These are phyloP conservation scores for Netelia virgata DNA, from an alignment of 2,888 invertebrate species.

Conservation along the genomic window DNA sequence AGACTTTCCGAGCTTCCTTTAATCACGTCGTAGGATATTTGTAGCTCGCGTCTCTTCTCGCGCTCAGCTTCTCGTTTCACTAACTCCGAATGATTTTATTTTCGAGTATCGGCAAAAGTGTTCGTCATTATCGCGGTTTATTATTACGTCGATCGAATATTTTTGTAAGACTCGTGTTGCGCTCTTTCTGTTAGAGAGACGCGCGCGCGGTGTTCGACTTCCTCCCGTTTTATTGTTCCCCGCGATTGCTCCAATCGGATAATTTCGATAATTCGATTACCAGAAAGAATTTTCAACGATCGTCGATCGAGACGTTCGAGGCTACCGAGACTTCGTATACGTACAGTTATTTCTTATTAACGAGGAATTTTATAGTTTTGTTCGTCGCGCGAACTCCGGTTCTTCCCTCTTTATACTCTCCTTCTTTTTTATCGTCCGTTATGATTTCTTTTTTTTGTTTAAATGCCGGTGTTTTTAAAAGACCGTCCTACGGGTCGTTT, in stretches of 20 bases:
- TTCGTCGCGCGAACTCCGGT: not conserved
- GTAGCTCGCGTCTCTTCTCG: not conserved
- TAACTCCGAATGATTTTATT: not conserved
- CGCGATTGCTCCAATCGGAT: not conserved
- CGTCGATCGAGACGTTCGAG: constrained; percentile 3
- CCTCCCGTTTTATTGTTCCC: not conserved
- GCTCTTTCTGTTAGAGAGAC: not conserved
- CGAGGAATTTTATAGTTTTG: constrained; percentile 4
- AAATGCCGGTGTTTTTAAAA: no score
- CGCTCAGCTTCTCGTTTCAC: no score
- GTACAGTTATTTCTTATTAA: constrained; percentile 12
- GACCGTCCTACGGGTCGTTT: not conserved
- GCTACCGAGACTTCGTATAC: not conserved
- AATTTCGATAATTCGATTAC: constrained; percentile 21
- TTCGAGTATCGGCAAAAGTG: not conserved
- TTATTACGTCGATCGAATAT: no score
- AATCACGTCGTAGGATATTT: constrained; percentile 15
- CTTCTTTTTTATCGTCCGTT: not conserved
- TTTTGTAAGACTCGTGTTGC: not conserved
- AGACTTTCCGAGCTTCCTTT: constrained; percentile 37
- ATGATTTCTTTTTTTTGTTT: no score
- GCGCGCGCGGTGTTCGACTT: not conserved
- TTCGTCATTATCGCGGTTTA: no score
- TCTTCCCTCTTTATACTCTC: not conserved
- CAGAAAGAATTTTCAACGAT: constrained; percentile 27